Conservation (phyloP, 2,797 vertebrate species). For the Sparidentex hasta region DNA sequence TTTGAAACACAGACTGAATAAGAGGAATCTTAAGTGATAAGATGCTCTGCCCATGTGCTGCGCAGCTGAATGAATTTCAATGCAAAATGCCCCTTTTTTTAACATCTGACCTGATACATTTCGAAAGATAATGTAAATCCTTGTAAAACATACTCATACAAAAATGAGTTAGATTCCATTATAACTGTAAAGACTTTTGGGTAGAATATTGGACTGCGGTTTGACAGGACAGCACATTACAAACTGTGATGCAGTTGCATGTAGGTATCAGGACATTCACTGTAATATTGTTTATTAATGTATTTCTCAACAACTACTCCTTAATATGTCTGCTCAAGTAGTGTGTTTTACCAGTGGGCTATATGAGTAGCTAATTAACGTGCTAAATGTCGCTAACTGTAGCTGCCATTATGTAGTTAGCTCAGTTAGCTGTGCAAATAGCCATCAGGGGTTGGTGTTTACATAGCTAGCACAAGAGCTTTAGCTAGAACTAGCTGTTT, state of each 20-base stretch:
- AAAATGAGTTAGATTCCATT: background rate
- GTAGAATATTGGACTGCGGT: background rate
- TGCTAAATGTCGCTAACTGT: no score
- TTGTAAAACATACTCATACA: background rate
- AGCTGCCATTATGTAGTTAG: no score
- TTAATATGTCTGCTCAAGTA: background rate
- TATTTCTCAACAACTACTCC: background rate
- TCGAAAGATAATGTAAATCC: slow-evolving; percentile 1
- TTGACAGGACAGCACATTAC: background rate
- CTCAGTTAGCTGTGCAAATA: no score
- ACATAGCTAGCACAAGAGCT: no score
- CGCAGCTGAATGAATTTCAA: background rate
- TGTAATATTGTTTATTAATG: background rate
- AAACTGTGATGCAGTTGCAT: background rate
- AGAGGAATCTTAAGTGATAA: background rate
- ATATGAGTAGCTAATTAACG: background rate
- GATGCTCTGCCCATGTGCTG: background rate
- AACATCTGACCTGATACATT: background rate
- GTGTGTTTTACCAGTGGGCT: background rate
- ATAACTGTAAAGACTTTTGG: background rate
- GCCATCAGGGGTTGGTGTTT: no score
- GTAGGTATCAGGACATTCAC: no score
- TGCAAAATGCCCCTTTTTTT: background rate
- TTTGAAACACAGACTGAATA: background rate
- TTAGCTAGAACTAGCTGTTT: no score